These are phyloP conservation scores for Pithecia hirsuta DNA, from an alignment of 2,797 vertebrate species.

Conservation along the genomic window DNA sequence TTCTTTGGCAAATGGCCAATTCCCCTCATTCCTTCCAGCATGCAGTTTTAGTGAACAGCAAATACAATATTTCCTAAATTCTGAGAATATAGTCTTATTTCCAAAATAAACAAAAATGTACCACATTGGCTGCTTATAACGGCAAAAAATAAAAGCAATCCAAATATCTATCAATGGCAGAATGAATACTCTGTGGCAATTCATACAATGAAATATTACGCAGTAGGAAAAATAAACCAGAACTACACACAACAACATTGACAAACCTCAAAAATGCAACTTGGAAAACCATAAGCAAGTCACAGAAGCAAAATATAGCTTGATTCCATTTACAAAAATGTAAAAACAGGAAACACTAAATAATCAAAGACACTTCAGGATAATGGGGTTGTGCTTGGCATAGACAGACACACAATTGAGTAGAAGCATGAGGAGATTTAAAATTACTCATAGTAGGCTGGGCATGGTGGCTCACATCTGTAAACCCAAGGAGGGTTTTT, in stretches of 20 bases:
- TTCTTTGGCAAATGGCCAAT: background rate
- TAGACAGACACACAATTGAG: background rate
- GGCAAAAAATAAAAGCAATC: background rate
- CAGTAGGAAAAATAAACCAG: background rate
- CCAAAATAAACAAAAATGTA: background rate
- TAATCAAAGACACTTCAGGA: background rate
- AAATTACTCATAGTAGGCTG: too few species aligned
- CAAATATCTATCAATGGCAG: background rate
- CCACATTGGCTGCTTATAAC: background rate
- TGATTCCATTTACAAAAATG: background rate
- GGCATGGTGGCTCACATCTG: too few species aligned
- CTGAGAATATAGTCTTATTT: background rate
- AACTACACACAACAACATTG: background rate
- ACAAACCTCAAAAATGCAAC: background rate
- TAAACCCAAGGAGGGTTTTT: too few species aligned
- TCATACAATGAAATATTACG: background rate
- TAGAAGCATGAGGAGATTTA: background rate
- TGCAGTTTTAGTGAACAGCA: background rate
- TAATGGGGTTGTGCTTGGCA: background rate
- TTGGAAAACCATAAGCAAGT: background rate
- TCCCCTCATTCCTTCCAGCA: background rate
- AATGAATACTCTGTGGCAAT: background rate
- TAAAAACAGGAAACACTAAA: background rate
- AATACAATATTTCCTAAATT: background rate
- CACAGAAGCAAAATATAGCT: background rate